Evolutionary conservation across 2,888 invertebrate genomes (phyloP).

Genomic region (Eupithecia subumbrata): DNA sequence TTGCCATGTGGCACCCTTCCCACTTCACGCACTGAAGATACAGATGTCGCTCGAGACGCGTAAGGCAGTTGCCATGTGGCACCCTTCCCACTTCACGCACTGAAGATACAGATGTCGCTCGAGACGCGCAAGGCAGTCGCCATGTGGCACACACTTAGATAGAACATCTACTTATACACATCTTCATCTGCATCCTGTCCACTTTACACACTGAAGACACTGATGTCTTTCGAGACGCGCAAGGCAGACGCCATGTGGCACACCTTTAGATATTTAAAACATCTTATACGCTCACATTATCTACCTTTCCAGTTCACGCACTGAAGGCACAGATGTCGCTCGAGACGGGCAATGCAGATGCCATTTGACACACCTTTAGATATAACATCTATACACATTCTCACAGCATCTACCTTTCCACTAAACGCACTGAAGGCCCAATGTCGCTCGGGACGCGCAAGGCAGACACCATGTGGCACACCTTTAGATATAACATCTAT

Average conservation of each 20-base stretch:
- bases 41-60: constrained; percentile 94
- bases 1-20: constrained; percentile 88
- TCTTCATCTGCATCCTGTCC: no score
- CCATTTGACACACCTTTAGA: constrained; percentile 80
- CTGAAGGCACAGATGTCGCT: no score
- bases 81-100: no score
- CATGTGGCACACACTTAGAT: constrained; percentile 84
- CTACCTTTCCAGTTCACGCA: no score
- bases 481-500: constrained; percentile 84
- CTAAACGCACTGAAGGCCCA: constrained; percentile 90
- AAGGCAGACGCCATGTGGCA: constrained; percentile 97
- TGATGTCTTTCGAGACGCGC: constrained; percentile 93
- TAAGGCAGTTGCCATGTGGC: constrained; percentile 94
- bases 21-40: constrained; percentile 87
- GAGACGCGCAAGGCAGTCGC: constrained; percentile 86
- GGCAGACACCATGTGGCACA: constrained; percentile 96
- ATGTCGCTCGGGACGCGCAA: constrained; percentile 94
- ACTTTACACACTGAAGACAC: constrained; percentile 89
- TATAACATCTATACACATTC: constrained; percentile 72
- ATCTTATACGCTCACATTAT: no score
- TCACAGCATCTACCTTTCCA: background rate
- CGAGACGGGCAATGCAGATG: no score
- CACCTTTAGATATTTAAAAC: constrained; percentile 87
- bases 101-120: constrained; percentile 92
- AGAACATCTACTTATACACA: constrained; percentile 69